These are phyloP conservation scores for Sardina pilchardus DNA, from an alignment of 2,113 vertebrate species.

Conservation along the genomic window DNA sequence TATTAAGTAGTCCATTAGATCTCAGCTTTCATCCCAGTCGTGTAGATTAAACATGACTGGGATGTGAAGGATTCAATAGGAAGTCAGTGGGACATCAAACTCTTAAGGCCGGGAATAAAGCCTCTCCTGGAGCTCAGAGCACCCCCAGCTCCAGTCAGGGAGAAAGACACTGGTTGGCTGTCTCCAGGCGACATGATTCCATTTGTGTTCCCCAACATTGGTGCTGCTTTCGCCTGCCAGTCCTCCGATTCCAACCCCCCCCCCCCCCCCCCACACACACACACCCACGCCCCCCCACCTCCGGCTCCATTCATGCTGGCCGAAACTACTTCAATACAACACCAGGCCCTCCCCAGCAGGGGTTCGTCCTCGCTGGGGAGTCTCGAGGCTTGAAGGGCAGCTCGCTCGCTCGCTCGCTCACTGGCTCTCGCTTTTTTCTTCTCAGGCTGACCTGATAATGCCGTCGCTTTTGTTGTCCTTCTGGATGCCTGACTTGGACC, in stretches of 20 bases:
- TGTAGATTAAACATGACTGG: slow-evolving; percentile 17
- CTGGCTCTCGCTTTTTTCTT: background rate
- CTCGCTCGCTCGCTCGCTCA: slow-evolving; percentile 9
- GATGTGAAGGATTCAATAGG: slow-evolving; percentile 10
- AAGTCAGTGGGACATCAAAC: slow-evolving; percentile 14
- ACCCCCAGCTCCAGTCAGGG: background rate
- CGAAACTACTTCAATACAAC: slow-evolving; percentile 1
- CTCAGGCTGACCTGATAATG: slow-evolving; percentile 28
- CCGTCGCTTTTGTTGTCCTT: slow-evolving; percentile 22
- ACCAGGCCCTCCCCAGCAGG: slow-evolving; percentile 1
- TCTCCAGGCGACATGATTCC: background rate
- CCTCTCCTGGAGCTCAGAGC: background rate
- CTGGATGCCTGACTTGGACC: slow-evolving; percentile 36
- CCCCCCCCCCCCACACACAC: no score
- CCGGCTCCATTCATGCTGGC: background rate
- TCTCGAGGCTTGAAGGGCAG: slow-evolving; percentile 33
- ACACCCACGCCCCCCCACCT: background rate
- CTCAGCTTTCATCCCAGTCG: background rate
- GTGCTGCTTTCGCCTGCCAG: background rate
- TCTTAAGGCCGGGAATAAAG: slow-evolving; percentile 12
- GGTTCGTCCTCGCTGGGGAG: slow-evolving; percentile 27
- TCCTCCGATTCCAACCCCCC: background rate
- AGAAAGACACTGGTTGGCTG: slow-evolving; percentile 1
- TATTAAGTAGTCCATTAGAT: slow-evolving; percentile 17
- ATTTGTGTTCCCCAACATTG: background rate